These are phyloP conservation scores for Microchrysa polita DNA, from an alignment of 2,888 invertebrate genomes.

Conservation along the genomic window DNA sequence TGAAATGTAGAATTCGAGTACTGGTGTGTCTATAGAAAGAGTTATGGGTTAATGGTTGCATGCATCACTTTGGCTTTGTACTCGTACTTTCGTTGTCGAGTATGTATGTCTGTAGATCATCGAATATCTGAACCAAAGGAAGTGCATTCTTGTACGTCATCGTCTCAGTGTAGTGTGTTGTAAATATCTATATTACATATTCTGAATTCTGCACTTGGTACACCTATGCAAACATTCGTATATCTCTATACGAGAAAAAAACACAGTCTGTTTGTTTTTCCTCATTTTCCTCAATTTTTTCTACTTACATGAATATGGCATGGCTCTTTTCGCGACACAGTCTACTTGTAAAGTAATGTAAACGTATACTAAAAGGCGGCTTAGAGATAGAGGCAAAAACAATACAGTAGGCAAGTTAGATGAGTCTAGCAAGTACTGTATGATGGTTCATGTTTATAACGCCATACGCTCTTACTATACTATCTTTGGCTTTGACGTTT, in stretches of 20 bases:
- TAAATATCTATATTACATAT: neutral
- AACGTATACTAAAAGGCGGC: neutral
- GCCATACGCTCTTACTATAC: no score
- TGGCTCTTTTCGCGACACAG: constrained; percentile 12
- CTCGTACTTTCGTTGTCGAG: no score
- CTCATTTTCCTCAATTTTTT: constrained; percentile 6
- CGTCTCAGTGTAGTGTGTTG: neutral
- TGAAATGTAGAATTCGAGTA: constrained; percentile 13
- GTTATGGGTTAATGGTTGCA: neutral
- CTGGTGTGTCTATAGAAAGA: constrained; percentile 1
- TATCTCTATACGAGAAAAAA: no score
- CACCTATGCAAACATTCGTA: neutral
- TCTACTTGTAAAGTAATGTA: constrained; percentile 21
- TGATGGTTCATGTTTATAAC: no score
- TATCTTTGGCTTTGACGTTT: no score
- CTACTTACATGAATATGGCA: constrained; percentile 32
- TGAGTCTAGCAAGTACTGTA: neutral
- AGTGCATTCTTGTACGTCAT: neutral
- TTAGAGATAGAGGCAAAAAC: neutral
- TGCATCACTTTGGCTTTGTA: no score
- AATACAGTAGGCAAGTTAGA: neutral
- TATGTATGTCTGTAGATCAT: no score
- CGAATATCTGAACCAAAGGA: neutral
- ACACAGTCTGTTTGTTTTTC: neutral
- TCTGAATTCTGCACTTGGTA: neutral